These are phyloP conservation scores for Lepidocyrtoides sp. DNA, from an alignment of 2,888 invertebrate genomes.

Conservation along the genomic window DNA sequence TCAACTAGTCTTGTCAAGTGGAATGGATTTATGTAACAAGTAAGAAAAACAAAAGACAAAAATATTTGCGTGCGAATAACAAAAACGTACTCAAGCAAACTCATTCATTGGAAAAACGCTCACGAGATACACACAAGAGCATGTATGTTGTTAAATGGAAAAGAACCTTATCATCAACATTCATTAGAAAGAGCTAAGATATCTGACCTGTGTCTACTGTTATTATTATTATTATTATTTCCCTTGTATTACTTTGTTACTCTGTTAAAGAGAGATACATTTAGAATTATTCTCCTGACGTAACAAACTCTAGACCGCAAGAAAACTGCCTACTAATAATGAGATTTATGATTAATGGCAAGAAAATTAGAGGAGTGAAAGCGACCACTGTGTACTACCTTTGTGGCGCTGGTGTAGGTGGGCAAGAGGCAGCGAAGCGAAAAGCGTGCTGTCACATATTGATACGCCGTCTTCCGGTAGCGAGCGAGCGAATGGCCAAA, in stretches of 20 bases:
- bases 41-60: not conserved
- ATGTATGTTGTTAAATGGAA: not conserved
- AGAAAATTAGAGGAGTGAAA: conserved; percentile 64
- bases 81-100: conserved; percentile 33
- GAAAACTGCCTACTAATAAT: conserved; percentile 23
- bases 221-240: conserved; percentile 37
- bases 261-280: conserved; percentile 21
- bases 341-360: conserved; percentile 62
- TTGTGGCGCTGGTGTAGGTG: conserved; percentile 85
- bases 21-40: conserved; percentile 8
- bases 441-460: conserved; percentile 86
- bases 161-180: not conserved
- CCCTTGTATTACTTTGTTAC: conserved; percentile 9
- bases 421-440: conserved; percentile 85
- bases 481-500: conserved; percentile 54
- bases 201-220: not conserved
- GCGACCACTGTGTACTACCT: conserved; percentile 82
- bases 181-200: not conserved
- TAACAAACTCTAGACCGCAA: not conserved
- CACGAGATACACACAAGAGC: not conserved
- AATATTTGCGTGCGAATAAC: conserved; percentile 48
- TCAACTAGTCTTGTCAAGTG: conserved; percentile 1
- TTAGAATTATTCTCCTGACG: not conserved
- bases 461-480: conserved; percentile 83
- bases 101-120: not conserved